A percentile compares a stretch with the other conserved stretches of the same genome.
These are phyloP conservation scores for Cinclus mexicanus DNA, from an alignment of 2,113 vertebrate genomes.

Conservation along the genomic window DNA sequence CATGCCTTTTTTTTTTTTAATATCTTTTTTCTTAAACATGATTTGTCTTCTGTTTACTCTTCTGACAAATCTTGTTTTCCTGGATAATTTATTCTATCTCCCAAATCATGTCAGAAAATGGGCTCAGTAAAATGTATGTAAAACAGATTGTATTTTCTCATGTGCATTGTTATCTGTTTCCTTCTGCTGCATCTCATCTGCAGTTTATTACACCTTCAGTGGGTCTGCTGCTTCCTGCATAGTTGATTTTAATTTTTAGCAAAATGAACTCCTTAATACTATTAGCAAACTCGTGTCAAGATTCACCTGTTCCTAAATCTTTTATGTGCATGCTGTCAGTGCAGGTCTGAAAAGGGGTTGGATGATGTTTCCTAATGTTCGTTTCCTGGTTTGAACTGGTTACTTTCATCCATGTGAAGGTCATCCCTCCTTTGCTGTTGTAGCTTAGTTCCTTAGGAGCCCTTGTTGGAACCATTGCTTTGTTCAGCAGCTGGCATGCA, in stretches of 20 bases:
- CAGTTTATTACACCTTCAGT: background rate
- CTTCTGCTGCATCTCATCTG: background rate
- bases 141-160: background rate
- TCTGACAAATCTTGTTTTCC: background rate
- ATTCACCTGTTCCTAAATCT: background rate
- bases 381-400: background rate
- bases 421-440: background rate
- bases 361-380: background rate
- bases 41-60: background rate
- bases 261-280: background rate
- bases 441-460: background rate
- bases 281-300: background rate
- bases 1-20: fast-evolving
- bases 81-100: background rate
- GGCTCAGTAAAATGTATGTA: background rate
- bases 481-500: background rate
- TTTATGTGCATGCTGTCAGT: background rate
- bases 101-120: background rate
- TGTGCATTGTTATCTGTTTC: background rate
- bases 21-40: background rate
- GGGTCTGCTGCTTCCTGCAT: background rate
- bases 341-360: background rate
- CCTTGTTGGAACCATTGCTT: background rate
- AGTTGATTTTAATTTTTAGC: background rate
- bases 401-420: background rate